Evolutionary conservation across 2,888 invertebrate species (phyloP).

Genomic region (Clunio marinus): DNA sequence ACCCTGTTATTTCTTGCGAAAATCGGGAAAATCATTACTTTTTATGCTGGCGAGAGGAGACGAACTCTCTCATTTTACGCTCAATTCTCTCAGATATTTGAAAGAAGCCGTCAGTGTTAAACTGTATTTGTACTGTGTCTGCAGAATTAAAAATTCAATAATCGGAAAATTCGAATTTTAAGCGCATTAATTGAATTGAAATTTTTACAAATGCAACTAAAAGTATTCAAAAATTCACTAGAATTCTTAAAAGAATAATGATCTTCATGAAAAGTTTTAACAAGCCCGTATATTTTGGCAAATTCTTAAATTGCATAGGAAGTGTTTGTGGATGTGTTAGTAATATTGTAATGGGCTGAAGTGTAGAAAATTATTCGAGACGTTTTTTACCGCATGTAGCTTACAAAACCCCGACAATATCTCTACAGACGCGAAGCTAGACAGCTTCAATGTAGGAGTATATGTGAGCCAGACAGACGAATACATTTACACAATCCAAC

Average conservation of each 20-base stretch:
- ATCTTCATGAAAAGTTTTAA: background rate
- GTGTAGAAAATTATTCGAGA: slow-evolving; percentile 32
- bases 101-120: slow-evolving; percentile 19
- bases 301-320: slow-evolving; percentile 30
- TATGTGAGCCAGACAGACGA: slow-evolving; percentile 36
- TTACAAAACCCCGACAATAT: background rate
- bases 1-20: background rate
- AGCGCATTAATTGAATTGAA: background rate
- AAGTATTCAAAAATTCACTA: background rate
- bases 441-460: slow-evolving; percentile 17
- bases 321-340: background rate
- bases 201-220: background rate
- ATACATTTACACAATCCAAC: slow-evolving; percentile 7
- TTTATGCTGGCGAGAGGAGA: background rate
- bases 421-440: slow-evolving; percentile 23
- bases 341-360: background rate
- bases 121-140: slow-evolving; percentile 30
- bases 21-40: slow-evolving; percentile 23
- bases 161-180: background rate
- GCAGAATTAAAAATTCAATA: slow-evolving; percentile 35
- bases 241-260: background rate
- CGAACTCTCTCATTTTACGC: background rate
- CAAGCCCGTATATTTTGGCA: background rate
- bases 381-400: slow-evolving; percentile 24
- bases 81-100: background rate